Base-by-base conservation (phyloP, 2,113 vertebrate species). In the Ceyx cyanopectus region DNA sequence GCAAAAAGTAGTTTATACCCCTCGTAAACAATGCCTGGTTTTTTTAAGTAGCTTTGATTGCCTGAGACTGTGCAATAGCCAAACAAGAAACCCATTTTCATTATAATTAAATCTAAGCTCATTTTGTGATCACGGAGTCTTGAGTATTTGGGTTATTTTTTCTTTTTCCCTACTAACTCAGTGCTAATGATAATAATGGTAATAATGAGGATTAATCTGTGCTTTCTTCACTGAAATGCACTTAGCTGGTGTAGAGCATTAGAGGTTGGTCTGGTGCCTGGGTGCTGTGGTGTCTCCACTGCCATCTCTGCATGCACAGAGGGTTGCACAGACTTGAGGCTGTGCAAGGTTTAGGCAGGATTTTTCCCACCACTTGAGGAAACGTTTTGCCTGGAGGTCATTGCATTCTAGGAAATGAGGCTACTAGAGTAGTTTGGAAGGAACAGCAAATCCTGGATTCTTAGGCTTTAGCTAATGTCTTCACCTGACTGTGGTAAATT, bases 171-270 rank as follows among this genome's bases (percentile, higher is more conserved):
- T 27, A 63, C 41, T 79, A 87, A 46, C 13, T 54, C 58, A 20
- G 50, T 46, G 54, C 72, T 75, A 76, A 81, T 68, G 21, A 26
- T 62, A 32, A 24, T 85, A 65, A 62, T 24, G 62, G 23, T 67
- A 67, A 69, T 92, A 80, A 79, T 73, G 69, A 66, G 27, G 79
- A 90, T 67, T 69, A 79, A 73, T 85, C 43, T 89, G 12, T 78
- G 14, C 34, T 1, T 0, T 43, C 46, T 48, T 63, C 50, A 16
- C 27, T 69, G 63, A 82, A 89, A 76, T 91, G 80, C 69, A 34
- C 57, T 86, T 93, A 48, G 27, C 32, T 14, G 24, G 3, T 23
- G 9, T 45, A 48, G 60, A 73, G 16, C 17, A 2, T 50, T n/a
- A 56, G 21, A 29, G 23, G 6, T 1, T 40, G 10, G 18, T 20